Evolutionary conservation across 2,797 vertebrate genomes (phyloP).

Genomic region (Protosalanx chinensis): DNA sequence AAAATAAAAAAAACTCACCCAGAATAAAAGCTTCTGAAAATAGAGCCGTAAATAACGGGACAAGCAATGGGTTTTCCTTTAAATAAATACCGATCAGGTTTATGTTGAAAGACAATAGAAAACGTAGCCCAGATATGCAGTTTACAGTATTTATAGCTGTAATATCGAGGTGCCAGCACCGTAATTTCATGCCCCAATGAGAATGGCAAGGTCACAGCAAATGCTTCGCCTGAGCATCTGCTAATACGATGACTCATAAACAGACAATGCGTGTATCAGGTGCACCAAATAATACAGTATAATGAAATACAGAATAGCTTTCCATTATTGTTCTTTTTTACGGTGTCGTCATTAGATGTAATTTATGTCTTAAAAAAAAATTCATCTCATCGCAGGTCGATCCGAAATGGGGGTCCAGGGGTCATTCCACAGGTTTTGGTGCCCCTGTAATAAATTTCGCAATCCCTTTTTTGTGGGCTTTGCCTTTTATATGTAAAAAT

Average conservation of each 20-base stretch:
- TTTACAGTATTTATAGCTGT: conserved; percentile 99
- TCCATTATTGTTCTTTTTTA: conserved; percentile 99
- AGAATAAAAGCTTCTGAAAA: conserved; percentile 78
- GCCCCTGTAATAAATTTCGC: conserved; percentile 70
- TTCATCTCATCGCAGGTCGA: conserved; percentile 94
- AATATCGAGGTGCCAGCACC: conserved; percentile 99
- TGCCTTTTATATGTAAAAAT: conserved; percentile 79
- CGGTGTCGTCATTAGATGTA: conserved; percentile 99
- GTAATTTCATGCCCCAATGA: conserved; percentile 99
- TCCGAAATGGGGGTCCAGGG: conserved; percentile 93
- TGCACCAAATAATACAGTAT: conserved; percentile 99
- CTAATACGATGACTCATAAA: conserved; percentile 99
- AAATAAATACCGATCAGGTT: conserved; percentile 99
- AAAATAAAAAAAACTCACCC: conserved; percentile 55
- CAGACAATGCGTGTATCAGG: conserved; percentile 99
- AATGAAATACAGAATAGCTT: conserved; percentile 99
- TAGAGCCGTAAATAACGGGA: conserved; percentile 98
- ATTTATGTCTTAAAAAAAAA: conserved; percentile 96
- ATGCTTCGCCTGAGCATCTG: conserved; percentile 99
- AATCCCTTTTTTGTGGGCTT: conserved; percentile 65
- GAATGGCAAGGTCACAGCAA: conserved; percentile 99
- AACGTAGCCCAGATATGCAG: conserved; percentile 99
- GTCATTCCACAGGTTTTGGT: conserved; percentile 96
- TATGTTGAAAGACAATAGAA: conserved; percentile 99
- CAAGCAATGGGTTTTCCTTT: conserved; percentile 99